Percentiles rank a stretch among this genome's conserved stretches.
These are phyloP conservation scores for Platalea minor DNA, from an alignment of 2,797 vertebrate genomes.

Conservation along the genomic window DNA sequence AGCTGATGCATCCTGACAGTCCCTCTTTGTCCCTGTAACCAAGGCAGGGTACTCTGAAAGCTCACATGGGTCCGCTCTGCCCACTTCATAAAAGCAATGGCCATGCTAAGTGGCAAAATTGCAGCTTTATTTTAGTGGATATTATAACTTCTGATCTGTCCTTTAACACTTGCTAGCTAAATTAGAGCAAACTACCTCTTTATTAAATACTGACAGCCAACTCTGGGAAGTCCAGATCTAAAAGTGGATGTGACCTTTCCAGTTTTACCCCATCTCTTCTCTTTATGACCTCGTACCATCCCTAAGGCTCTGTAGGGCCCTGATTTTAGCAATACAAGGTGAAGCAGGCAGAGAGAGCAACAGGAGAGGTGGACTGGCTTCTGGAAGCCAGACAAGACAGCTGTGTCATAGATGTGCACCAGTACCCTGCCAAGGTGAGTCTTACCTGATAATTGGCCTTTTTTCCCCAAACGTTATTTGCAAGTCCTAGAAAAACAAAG, in stretches of 20 bases:
- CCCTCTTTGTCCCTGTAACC: not conserved
- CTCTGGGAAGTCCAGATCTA: not conserved
- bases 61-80: not conserved
- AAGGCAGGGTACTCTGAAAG: not conserved
- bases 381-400: not conserved
- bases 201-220: not conserved
- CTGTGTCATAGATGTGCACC: not conserved
- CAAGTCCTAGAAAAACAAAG: not conserved
- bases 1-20: not conserved
- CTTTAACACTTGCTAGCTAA: not conserved
- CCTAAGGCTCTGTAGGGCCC: not conserved
- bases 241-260: not conserved
- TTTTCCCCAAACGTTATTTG: not conserved
- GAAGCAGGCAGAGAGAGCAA: not conserved
- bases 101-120: not conserved
- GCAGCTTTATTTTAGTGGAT: not conserved
- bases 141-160: not conserved
- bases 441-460: not conserved
- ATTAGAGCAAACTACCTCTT: not conserved
- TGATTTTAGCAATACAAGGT: not conserved
- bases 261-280: not conserved
- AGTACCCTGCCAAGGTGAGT: not conserved
- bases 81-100: not conserved
- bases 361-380: not conserved
- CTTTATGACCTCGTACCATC: accelerated